Evolutionary conservation across 2,797 vertebrate species (phyloP).

Genomic region (Hydrolagus colliei): DNA sequence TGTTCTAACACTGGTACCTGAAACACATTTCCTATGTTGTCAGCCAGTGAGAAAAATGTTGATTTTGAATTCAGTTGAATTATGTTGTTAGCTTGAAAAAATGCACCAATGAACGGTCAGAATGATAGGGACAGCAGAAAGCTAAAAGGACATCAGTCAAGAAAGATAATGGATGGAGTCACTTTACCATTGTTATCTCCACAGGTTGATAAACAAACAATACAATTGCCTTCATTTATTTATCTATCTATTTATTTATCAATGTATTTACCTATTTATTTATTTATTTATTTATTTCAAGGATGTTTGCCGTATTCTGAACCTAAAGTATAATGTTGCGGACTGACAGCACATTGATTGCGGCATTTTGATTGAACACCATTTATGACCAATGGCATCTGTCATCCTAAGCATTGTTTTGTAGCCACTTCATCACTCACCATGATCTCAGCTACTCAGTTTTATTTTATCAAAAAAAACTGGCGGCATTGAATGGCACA

Average conservation of each 20-base stretch:
- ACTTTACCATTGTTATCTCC: neutral
- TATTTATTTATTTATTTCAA: neutral
- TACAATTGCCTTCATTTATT: no score
- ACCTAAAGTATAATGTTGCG: conserved; percentile 54
- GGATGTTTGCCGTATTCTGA: neutral
- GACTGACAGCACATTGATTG: conserved; percentile 56
- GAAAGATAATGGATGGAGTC: neutral
- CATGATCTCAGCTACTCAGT: conserved; percentile 41
- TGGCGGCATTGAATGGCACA: neutral
- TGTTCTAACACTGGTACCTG: no score
- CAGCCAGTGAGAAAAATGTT: no score
- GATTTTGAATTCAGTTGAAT: no score
- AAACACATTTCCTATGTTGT: no score
- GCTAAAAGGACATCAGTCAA: neutral
- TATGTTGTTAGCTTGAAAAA: no score
- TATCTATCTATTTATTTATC: neutral
- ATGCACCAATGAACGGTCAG: no score
- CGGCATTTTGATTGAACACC: conserved; percentile 42
- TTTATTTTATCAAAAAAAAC: conserved; percentile 38
- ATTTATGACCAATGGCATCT: conserved; percentile 48
- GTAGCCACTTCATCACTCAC: conserved; percentile 44
- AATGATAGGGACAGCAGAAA: no score
- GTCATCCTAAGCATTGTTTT: conserved; percentile 51
- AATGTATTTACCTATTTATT: no score
- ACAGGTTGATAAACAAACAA: neutral